Conservation (phyloP, 2,797 vertebrate species). For the Mormyrops boulengeri region DNA sequence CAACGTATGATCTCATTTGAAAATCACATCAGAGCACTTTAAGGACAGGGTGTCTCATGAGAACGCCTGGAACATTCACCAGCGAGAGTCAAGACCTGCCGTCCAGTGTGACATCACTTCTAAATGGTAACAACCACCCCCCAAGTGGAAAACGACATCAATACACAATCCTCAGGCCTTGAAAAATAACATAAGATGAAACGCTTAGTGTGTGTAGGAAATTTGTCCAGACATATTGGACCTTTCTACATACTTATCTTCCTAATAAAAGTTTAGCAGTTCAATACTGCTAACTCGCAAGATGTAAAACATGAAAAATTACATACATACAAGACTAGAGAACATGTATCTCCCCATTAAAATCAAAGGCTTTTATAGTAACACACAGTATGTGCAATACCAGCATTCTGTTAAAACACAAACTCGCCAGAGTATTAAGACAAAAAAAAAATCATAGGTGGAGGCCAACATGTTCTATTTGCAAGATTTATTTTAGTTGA, state of each 20-base stretch:
- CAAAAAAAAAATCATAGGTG: constrained; percentile 18
- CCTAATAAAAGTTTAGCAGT: constrained; percentile 54
- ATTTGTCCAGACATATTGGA: constrained; percentile 29
- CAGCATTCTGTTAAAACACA: constrained; percentile 4
- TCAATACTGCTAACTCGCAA: constrained; percentile 49
- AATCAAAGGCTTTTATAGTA: constrained; percentile 34
- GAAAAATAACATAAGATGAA: constrained; percentile 22
- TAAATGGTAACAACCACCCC: neutral
- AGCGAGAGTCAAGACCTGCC: neutral
- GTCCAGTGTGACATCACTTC: neutral
- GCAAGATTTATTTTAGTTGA: constrained; percentile 34
- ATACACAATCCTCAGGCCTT: constrained; percentile 26
- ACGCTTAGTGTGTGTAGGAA: constrained; percentile 23
- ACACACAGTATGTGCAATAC: constrained; percentile 34
- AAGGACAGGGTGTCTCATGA: neutral
- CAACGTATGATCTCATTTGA: neutral
- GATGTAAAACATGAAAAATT: neutral
- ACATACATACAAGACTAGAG: neutral
- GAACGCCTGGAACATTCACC: neutral
- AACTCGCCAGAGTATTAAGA: neutral
- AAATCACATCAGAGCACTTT: neutral
- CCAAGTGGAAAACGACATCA: neutral
- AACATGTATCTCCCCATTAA: constrained; percentile 49
- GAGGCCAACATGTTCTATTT: constrained; percentile 27
- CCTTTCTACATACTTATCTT: constrained; percentile 39